Evolutionary conservation across 1,140 invertebrate genomes (phyloP).

Genomic region (Pygmarrhopalites habei): DNA sequence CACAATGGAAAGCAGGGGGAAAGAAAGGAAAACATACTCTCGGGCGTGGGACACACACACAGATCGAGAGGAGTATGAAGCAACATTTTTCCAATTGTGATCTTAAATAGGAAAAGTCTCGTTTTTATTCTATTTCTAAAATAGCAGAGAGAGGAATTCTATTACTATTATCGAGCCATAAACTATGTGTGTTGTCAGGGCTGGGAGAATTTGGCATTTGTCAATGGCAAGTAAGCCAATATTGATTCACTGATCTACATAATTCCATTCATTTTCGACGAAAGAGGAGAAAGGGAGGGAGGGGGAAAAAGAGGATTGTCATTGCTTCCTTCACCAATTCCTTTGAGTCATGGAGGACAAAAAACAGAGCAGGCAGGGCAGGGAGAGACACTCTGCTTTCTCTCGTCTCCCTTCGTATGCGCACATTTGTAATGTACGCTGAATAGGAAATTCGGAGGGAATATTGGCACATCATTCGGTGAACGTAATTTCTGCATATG

Average conservation of each 20-base stretch:
- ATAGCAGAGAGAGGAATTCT: too few relatives aligned
- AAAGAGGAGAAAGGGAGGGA: neutral
- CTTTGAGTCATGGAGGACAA: too few relatives aligned
- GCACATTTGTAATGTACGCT: slow-evolving; percentile 2
- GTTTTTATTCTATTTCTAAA: too few relatives aligned
- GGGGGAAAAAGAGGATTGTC: neutral
- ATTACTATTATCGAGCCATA: too few relatives aligned
- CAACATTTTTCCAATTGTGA: too few relatives aligned
- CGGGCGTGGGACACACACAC: too few relatives aligned
- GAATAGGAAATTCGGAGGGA: neutral
- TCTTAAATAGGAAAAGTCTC: too few relatives aligned
- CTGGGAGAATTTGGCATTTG: neutral
- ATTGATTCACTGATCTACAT: slow-evolving; percentile 9
- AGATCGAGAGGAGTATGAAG: too few relatives aligned
- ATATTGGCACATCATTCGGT: neutral
- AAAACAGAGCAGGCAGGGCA: neutral
- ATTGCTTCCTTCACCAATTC: neutral
- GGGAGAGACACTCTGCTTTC: too few relatives aligned
- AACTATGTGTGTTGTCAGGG: slow-evolving; percentile 1
- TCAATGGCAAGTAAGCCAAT: slow-evolving; percentile 2
- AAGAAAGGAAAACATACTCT: too few relatives aligned
- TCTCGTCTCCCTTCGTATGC: too few relatives aligned
- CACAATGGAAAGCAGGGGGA: too few relatives aligned
- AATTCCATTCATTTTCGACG: slow-evolving; percentile 5
- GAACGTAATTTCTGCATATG: slow-evolving; percentile 8